Evolutionary conservation across 2,113 vertebrate species (phyloP).

Genomic region (Rutilus rutilus): DNA sequence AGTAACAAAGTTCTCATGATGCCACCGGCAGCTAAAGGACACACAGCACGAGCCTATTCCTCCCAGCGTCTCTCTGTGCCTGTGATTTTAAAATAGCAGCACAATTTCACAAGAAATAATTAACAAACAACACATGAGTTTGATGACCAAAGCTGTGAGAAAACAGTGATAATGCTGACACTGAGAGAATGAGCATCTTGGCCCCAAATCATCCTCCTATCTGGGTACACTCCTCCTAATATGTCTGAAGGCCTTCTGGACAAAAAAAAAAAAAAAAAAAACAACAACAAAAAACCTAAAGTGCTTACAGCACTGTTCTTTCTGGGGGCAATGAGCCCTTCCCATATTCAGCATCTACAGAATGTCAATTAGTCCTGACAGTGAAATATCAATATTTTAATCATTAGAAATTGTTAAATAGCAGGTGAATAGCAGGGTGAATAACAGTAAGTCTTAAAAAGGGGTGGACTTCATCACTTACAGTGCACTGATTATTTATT

Average conservation of each 20-base stretch:
- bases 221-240: slow-evolving; percentile 5
- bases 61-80: slow-evolving; percentile 39
- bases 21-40: slow-evolving; percentile 32
- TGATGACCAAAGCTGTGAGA: slow-evolving; percentile 22
- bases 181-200: neutral
- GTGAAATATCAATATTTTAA: slow-evolving; percentile 55
- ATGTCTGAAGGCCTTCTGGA: slow-evolving; percentile 29
- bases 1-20: neutral
- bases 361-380: slow-evolving; percentile 42
- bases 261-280: slow-evolving; percentile 13
- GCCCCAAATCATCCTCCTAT: slow-evolving; percentile 1
- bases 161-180: slow-evolving; percentile 27
- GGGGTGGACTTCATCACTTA: neutral
- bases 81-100: slow-evolving; percentile 54
- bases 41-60: slow-evolving; percentile 37
- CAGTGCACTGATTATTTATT: too few species aligned
- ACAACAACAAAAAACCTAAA: neutral
- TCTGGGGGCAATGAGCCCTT: neutral
- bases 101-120: slow-evolving; percentile 51
- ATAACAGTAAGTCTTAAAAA: slow-evolving; percentile 15
- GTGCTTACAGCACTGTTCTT: slow-evolving; percentile 39
- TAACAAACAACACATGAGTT: slow-evolving; percentile 49
- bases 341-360: slow-evolving; percentile 37
- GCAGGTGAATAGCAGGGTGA: neutral
- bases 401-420: slow-evolving; percentile 29